Evolutionary conservation across 2,797 vertebrate genomes (phyloP).

Genomic region (Cossypha heuglini): DNA sequence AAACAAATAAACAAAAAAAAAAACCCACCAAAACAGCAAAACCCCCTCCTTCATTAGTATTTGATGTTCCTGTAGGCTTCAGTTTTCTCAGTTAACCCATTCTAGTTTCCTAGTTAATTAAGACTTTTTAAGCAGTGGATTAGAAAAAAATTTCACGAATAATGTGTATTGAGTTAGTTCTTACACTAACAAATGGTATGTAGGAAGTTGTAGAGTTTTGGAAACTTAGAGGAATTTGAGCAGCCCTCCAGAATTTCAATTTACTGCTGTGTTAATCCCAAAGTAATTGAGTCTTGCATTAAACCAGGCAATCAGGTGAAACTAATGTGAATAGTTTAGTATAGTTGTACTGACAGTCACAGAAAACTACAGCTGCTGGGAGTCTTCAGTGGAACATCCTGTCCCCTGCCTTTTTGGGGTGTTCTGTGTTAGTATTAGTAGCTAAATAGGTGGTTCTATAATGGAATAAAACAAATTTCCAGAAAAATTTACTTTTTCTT

Average conservation of each 20-base stretch:
- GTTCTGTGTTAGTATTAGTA: background rate
- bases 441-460: background rate
- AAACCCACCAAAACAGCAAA: background rate
- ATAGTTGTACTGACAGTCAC: background rate
- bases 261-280: slow-evolving; percentile 24
- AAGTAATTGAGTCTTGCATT: slow-evolving; percentile 41
- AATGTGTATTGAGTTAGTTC: background rate
- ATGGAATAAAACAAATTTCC: background rate
- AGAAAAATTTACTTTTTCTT: background rate
- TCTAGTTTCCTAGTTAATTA: background rate
- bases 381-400: background rate
- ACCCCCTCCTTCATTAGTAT: background rate
- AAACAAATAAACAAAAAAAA: background rate
- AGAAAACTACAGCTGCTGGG: background rate
- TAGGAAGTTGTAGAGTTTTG: background rate
- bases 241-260: slow-evolving; percentile 21
- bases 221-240: slow-evolving; percentile 1
- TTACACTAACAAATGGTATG: background rate
- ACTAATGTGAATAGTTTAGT: slow-evolving; percentile 39
- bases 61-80: background rate
- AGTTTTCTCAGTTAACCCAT: background rate
- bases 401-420: background rate
- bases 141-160: background rate
- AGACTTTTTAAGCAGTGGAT: background rate
- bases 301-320: slow-evolving; percentile 48